Percentiles rank a stretch among this genome's conserved stretches.
Evolutionary conservation across 2,113 vertebrate genomes (phyloP).

Genomic region (Cavia porcellus): DNA sequence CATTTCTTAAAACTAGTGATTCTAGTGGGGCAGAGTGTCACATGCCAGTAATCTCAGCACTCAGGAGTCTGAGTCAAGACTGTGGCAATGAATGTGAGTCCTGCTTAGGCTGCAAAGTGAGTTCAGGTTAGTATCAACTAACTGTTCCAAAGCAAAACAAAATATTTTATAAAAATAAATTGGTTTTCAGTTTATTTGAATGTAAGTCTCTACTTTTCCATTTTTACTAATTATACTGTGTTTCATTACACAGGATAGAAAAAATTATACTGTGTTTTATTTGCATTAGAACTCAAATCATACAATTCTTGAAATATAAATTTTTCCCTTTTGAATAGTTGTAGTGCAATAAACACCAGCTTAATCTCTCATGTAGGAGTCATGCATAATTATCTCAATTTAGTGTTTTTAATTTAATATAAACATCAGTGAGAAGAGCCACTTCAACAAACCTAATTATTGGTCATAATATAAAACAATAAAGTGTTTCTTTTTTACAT

Average conservation of each 20-base stretch:
- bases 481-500: conserved; percentile 38
- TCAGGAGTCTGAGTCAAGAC: background rate
- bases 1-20: conserved; percentile 36
- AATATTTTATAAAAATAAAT: background rate
- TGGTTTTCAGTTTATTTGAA: conserved; percentile 30
- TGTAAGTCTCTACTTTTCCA: background rate
- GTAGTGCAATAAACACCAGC: background rate
- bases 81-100: background rate
- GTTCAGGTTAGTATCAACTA: background rate
- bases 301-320: background rate
- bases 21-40: background rate
- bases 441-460: conserved; percentile 59
- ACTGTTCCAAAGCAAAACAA: background rate
- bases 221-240: conserved; percentile 22
- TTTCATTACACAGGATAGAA: background rate
- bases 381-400: conserved; percentile 68
- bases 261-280: conserved; percentile 44
- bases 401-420: conserved; percentile 78
- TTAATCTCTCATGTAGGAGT: conserved; percentile 71
- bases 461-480: conserved; percentile 54
- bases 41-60: background rate
- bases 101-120: background rate
- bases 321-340: conserved; percentile 22
- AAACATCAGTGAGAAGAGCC: conserved; percentile 60
- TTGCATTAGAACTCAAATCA: conserved; percentile 18